Conservation (phyloP, 1,140 invertebrate species). For the Glomeris maerens region DNA sequence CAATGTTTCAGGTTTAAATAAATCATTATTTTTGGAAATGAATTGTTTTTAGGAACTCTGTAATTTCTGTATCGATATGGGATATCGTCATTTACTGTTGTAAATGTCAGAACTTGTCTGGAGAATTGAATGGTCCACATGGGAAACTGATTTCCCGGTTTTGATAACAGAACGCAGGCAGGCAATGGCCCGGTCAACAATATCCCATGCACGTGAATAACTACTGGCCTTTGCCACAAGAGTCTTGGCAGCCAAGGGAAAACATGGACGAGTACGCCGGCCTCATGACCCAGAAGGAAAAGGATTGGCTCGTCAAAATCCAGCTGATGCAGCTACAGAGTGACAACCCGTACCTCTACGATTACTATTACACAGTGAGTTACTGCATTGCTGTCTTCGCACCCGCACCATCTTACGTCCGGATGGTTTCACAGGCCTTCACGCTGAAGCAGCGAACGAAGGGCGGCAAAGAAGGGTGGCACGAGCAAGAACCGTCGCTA, state of each 20-base stretch:
- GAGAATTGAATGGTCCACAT: too few species aligned
- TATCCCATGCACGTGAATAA: neutral
- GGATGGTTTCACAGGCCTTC: conserved; percentile 21
- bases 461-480: conserved; percentile 16
- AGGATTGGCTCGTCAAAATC: conserved; percentile 86
- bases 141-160: too few species aligned
- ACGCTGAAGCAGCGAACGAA: conserved; percentile 27
- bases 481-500: conserved; percentile 22
- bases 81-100: too few species aligned
- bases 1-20: too few species aligned
- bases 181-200: too few species aligned
- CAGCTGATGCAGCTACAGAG: conserved; percentile 63
- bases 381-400: conserved; percentile 2
- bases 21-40: too few species aligned
- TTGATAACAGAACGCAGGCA: too few species aligned
- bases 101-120: too few species aligned
- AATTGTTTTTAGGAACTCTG: too few species aligned
- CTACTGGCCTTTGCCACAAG: neutral
- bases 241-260: conserved; percentile 13
- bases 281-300: conserved; percentile 77
- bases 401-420: neutral
- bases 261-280: conserved; percentile 66
- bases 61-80: too few species aligned
- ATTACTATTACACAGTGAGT: conserved; percentile 36
- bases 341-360: conserved; percentile 36